These are phyloP conservation scores for Torymus auratus DNA, from an alignment of 2,888 invertebrate genomes.

Conservation along the genomic window DNA sequence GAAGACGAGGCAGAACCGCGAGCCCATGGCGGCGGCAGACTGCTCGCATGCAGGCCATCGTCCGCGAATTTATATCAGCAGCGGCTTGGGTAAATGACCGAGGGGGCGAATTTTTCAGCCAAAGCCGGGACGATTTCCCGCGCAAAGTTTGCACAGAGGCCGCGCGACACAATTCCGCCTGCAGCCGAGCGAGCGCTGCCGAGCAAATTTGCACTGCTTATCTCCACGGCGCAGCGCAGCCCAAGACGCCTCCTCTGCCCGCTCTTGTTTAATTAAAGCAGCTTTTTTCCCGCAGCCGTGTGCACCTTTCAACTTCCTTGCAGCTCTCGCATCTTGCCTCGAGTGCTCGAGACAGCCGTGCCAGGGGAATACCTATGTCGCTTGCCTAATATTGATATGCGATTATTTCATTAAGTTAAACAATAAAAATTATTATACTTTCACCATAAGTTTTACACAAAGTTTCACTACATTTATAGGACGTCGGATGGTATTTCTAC, in stretches of 20 bases:
- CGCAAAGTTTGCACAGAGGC: constrained; percentile 12
- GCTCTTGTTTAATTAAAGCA: not conserved
- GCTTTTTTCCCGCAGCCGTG: not conserved
- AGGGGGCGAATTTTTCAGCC: constrained; percentile 4
- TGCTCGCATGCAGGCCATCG: constrained; percentile 20
- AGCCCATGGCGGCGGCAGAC: constrained; percentile 22
- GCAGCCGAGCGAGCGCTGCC: constrained; percentile 38
- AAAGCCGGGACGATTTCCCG: constrained; percentile 16
- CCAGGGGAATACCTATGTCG: no score
- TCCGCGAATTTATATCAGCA: constrained; percentile 39
- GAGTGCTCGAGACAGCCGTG: no score
- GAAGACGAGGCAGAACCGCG: constrained; percentile 16
- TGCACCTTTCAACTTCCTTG: no score
- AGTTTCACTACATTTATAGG: no score
- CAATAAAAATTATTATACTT: no score
- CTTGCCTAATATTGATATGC: no score
- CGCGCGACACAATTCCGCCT: constrained; percentile 24
- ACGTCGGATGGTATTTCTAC: no score
- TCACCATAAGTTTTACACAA: no score
- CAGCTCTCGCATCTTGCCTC: no score
- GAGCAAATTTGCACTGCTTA: constrained; percentile 72
- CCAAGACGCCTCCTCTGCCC: not conserved
- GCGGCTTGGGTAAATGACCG: constrained; percentile 51
- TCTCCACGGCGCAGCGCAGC: constrained; percentile 56
- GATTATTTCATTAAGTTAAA: no score